Evolutionary conservation across 2,888 invertebrate species (phyloP).

Genomic region (Salpingus planirostris): DNA sequence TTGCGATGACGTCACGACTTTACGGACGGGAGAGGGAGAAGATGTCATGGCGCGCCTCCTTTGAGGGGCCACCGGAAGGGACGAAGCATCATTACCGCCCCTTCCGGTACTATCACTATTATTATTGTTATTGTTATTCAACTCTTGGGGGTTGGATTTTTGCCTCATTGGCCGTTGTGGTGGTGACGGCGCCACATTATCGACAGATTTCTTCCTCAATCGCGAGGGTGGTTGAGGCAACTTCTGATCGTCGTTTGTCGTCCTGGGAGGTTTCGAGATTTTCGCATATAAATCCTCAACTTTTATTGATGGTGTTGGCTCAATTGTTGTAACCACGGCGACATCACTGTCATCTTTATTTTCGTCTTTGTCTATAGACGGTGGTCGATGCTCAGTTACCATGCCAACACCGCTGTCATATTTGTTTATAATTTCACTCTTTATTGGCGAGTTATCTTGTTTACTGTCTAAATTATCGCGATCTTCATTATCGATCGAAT

Average conservation of each 20-base stretch:
- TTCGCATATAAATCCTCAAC: constrained; percentile 25
- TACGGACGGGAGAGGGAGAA: constrained; percentile 23
- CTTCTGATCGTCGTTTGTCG: constrained; percentile 5
- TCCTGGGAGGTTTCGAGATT: constrained; percentile 20
- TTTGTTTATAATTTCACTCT: no score
- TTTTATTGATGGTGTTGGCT: constrained; percentile 5
- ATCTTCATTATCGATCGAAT: no score
- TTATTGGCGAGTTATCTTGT: no score
- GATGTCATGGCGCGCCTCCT: constrained; percentile 21
- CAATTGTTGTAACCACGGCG: constrained; percentile 1
- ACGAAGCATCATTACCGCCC: no score
- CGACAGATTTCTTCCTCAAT: constrained; percentile 18
- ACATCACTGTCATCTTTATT: no score
- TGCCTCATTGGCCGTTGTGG: constrained; percentile 27
- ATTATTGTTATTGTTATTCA: constrained; percentile 6
- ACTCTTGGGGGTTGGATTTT: constrained; percentile 26
- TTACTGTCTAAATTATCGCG: no score
- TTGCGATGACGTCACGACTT: constrained; percentile 6
- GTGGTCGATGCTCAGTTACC: no score
- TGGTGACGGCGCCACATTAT: constrained; percentile 9
- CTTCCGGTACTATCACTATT: no score
- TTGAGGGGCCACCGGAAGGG: constrained; percentile 23
- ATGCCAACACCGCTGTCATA: no score
- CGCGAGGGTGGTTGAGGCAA: constrained; percentile 27
- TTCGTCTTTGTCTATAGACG: no score